These are phyloP conservation scores for Aspiorhynchus laticeps DNA, from an alignment of 2,113 vertebrate genomes.

Conservation along the genomic window DNA sequence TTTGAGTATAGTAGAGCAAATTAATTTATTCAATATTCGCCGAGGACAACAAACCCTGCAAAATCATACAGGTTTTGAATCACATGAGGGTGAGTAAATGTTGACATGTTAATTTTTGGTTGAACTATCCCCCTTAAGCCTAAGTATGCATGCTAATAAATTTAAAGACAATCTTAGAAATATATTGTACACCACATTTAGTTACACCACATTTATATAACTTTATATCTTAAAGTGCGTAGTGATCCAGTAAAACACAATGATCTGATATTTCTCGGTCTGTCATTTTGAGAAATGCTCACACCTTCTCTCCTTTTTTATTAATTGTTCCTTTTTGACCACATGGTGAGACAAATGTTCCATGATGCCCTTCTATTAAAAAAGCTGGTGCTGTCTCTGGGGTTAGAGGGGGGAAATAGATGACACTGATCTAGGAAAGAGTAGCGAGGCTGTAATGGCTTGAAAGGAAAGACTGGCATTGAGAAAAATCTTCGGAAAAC, in stretches of 20 bases:
- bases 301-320: conserved; percentile 34
- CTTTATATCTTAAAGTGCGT: not conserved
- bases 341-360: conserved; percentile 55
- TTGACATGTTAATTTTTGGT: not conserved
- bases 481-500: not conserved
- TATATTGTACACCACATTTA: not conserved
- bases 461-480: conserved; percentile 49
- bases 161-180: not conserved
- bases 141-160: conserved; percentile 1
- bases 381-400: conserved; percentile 37
- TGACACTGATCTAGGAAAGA: conserved; percentile 35
- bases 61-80: not conserved
- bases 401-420: conserved; percentile 49
- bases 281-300: conserved; percentile 57
- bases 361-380: conserved; percentile 54
- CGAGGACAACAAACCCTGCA: not conserved
- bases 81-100: not conserved
- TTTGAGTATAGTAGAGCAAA: not conserved
- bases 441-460: conserved; percentile 41
- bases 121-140: not conserved
- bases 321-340: conserved; percentile 61
- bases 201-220: not conserved
- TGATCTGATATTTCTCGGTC: conserved; percentile 42
- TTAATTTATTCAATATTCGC: too few relatives aligned
- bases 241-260: conserved; percentile 21